phyloP scores from a whole-genome alignment of 2,797 vertebrate genomes.

The Paguma larvata region DNA sequence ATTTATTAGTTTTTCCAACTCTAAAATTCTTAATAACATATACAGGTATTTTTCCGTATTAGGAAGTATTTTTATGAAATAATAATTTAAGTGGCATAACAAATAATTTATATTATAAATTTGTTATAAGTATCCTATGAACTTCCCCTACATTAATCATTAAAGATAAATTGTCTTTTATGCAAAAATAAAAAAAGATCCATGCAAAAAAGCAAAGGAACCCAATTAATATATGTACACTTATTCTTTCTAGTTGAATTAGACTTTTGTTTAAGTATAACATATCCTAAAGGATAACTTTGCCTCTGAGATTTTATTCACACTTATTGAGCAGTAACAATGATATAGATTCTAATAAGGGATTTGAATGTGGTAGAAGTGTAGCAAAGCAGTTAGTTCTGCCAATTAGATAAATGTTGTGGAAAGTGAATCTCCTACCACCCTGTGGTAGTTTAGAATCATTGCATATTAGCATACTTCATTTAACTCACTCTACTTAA shows the following conservation, averaged over 20 bases:
- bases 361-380: conserved; percentile 76
- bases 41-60: not conserved
- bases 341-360: conserved; percentile 63
- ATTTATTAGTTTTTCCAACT: not conserved
- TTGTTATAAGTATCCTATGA: not conserved
- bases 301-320: conserved; percentile 65
- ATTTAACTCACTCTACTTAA: conserved; percentile 83
- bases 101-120: not conserved
- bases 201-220: not conserved
- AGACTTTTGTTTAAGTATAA: conserved; percentile 43
- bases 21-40: not conserved
- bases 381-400: conserved; percentile 85
- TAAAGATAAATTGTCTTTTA: not conserved
- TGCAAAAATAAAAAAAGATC: not conserved
- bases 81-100: not conserved
- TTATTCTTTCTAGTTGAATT: not conserved
- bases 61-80: not conserved
- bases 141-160: not conserved
- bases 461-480: conserved; percentile 87
- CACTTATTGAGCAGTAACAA: conserved; percentile 55
- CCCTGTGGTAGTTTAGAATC: conserved; percentile 89
- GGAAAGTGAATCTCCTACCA: conserved; percentile 89
- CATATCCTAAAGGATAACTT: not conserved
- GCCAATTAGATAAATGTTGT: conserved; percentile 86
- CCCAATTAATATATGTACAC: not conserved